Percentiles rank a stretch among this genome's conserved stretches.
These are phyloP conservation scores for Enoplolaimus lenunculus DNA, from an alignment of 2,888 invertebrate genomes.

Conservation along the genomic window DNA sequence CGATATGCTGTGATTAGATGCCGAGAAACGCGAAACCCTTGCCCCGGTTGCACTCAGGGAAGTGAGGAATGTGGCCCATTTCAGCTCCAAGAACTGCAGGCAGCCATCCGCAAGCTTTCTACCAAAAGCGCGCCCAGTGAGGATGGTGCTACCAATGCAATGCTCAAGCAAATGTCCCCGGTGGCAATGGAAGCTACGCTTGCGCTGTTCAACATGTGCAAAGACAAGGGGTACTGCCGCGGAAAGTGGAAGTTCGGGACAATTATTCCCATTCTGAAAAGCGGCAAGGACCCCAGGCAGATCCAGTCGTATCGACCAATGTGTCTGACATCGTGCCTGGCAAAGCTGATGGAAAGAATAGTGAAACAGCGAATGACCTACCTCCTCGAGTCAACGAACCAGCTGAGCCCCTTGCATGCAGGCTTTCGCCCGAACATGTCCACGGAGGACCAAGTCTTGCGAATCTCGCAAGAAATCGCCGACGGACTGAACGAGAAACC, in stretches of 20 bases:
- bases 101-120: neutral
- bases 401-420: neutral
- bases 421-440: neutral
- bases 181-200: neutral
- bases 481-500: neutral
- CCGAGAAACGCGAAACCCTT: neutral
- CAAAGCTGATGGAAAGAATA: neutral
- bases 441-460: neutral
- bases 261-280: neutral
- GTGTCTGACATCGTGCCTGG: neutral
- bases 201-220: neutral
- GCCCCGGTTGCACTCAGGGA: neutral
- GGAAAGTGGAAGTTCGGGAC: neutral
- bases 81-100: neutral
- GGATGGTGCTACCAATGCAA: neutral
- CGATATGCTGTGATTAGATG: neutral
- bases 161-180: neutral
- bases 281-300: neutral
- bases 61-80: neutral
- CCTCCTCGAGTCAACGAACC: neutral
- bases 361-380: neutral
- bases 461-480: neutral
- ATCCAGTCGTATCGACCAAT: neutral
- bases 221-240: neutral
- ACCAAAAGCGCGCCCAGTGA: neutral